Percentiles rank a stretch among this genome's conserved stretches.
phyloP scores from a whole-genome alignment of 2,797 vertebrate species.

The Anabas testudineus region DNA sequence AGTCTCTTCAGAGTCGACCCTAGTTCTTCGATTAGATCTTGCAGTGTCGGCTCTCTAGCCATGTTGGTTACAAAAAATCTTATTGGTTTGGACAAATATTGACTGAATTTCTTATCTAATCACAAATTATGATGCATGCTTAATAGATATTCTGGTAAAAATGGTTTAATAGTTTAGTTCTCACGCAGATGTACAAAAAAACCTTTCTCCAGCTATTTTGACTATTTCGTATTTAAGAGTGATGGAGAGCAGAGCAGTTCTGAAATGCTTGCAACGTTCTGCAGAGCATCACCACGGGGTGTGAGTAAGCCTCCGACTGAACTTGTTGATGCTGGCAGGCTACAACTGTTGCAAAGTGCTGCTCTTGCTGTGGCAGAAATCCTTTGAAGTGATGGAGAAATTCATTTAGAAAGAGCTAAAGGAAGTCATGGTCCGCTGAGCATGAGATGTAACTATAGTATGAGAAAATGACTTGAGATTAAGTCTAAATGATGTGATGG shows the following conservation, averaged over 20 bases:
- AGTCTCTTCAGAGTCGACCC: not conserved
- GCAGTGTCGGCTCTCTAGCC: not conserved
- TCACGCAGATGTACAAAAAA: constrained; percentile 3
- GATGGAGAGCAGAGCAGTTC: constrained; percentile 38
- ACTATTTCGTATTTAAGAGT: constrained; percentile 26
- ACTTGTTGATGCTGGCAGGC: constrained; percentile 52
- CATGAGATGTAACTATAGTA: constrained; percentile 30
- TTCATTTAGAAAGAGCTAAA: constrained; percentile 57
- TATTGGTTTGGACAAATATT: constrained; percentile 36
- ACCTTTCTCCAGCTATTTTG: constrained; percentile 4
- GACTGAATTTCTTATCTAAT: constrained; percentile 3
- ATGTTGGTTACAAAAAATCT: constrained; percentile 2
- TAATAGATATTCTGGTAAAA: not conserved
- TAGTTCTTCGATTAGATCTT: not conserved
- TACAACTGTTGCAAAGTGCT: constrained; percentile 54
- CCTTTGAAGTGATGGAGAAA: constrained; percentile 68
- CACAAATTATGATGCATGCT: constrained; percentile 1
- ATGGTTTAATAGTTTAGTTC: not conserved
- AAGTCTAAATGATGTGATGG: constrained; percentile 50
- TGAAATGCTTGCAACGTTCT: constrained; percentile 32
- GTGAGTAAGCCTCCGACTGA: constrained; percentile 40
- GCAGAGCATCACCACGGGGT: constrained; percentile 39
- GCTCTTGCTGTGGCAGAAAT: constrained; percentile 43
- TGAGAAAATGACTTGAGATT: constrained; percentile 52
- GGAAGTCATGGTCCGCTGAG: constrained; percentile 53